Evolutionary conservation across 2,797 vertebrate genomes (phyloP).

Genomic region (Cheirogaleus major): DNA sequence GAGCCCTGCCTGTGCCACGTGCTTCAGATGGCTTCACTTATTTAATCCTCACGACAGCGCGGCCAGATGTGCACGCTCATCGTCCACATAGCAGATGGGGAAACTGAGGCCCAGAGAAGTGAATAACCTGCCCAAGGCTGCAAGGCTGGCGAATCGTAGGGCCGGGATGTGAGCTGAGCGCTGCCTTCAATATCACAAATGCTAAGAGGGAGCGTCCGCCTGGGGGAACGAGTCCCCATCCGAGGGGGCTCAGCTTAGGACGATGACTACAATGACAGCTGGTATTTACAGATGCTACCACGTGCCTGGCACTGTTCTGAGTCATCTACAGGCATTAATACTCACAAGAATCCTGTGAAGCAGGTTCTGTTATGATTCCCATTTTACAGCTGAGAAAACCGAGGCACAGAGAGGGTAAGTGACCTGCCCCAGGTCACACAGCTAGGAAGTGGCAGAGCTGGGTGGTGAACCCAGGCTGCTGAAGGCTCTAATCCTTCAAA

Average conservation of each 20-base stretch:
- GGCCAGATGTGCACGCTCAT: not conserved
- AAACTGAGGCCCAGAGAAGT: not conserved
- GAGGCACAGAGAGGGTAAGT: not conserved
- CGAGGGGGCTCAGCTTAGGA: not conserved
- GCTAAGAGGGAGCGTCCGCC: not conserved
- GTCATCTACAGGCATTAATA: no score
- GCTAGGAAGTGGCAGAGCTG: not conserved
- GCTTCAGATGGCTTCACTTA: not conserved
- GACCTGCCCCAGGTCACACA: not conserved
- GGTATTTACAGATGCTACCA: fast-evolving
- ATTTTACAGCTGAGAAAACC: not conserved
- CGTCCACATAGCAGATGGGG: not conserved
- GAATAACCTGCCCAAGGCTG: not conserved
- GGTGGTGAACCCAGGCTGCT: not conserved
- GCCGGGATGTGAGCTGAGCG: not conserved
- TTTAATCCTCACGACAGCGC: not conserved
- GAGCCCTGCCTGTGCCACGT: fast-evolving
- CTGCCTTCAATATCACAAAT: not conserved
- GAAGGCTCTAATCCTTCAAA: not conserved
- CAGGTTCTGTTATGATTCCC: not conserved
- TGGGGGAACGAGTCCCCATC: not conserved
- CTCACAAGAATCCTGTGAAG: not conserved
- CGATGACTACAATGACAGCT: fast-evolving
- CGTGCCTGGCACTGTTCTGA: not conserved
- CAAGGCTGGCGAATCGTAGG: not conserved